phyloP scores from a whole-genome alignment of 2,797 vertebrate species.

The Pseudomugil tenellus region DNA sequence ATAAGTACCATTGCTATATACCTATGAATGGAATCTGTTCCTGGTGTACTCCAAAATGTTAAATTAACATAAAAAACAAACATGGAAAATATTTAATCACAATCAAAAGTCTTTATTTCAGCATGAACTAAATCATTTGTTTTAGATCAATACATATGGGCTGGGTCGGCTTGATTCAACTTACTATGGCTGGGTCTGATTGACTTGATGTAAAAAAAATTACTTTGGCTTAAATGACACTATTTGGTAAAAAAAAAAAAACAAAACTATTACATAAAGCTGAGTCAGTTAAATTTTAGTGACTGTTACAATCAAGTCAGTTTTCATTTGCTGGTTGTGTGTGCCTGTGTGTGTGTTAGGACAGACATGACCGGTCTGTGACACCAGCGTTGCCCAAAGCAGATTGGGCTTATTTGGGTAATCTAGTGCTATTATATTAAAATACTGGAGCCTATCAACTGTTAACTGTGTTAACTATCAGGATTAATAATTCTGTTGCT shows the following conservation, averaged over 20 bases:
- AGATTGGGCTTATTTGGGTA: constrained; percentile 12
- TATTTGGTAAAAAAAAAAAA: background rate
- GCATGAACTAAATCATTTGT: background rate
- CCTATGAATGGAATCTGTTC: constrained; percentile 17
- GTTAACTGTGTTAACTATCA: too few species aligned
- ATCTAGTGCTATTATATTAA: constrained; percentile 2
- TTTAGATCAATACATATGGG: background rate
- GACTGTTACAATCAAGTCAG: too few species aligned
- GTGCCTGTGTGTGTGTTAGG: background rate
- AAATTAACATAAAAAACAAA: background rate
- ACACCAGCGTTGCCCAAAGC: constrained; percentile 10
- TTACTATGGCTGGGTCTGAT: background rate
- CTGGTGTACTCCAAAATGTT: background rate
- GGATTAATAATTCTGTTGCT: constrained; percentile 6
- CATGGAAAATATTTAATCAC: background rate
- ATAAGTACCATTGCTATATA: constrained; percentile 30
- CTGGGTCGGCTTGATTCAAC: background rate
- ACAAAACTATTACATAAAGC: too few species aligned
- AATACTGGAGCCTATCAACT: background rate
- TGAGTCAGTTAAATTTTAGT: too few species aligned
- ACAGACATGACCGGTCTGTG: constrained; percentile 16
- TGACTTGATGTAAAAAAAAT: background rate
- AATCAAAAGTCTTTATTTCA: background rate
- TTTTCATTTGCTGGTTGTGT: too few species aligned
- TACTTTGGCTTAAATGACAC: background rate